phyloP scores from a whole-genome alignment of 1,140 invertebrate species.

The Akabosia matsudoensis region DNA sequence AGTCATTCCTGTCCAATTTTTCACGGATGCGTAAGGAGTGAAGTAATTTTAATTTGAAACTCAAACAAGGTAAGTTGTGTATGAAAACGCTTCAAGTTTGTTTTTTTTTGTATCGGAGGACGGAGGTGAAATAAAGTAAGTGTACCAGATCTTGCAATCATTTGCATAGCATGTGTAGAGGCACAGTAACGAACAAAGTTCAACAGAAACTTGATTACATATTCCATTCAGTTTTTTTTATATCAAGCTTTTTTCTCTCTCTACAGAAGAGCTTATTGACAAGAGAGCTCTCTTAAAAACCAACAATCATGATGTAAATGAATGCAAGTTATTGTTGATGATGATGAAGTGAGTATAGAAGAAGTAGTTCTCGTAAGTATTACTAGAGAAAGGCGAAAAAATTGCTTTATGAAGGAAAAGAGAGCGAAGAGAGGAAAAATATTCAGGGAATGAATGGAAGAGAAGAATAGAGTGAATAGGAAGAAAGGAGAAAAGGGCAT shows the following conservation, averaged over 20 bases:
- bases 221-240: conserved; percentile 5
- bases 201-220: not conserved
- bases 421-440: conserved; percentile 22
- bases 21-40: no score
- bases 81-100: not conserved
- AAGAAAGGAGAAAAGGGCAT: conserved; percentile 20
- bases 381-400: not conserved
- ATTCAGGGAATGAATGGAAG: not conserved
- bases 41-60: not conserved
- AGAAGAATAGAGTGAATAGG: conserved; percentile 18
- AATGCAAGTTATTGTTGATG: not conserved
- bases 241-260: conserved; percentile 14
- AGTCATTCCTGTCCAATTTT: no score
- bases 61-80: not conserved
- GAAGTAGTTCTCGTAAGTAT: conserved; percentile 1
- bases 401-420: not conserved
- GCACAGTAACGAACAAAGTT: not conserved
- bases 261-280: not conserved
- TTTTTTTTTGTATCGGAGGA: no score
- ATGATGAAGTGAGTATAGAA: conserved; percentile 9
- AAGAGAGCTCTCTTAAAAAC: conserved; percentile 6
- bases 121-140: no score
- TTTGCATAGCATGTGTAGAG: no score
- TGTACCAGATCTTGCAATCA: no score
- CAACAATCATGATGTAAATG: conserved; percentile 22